phyloP scores from a whole-genome alignment of 1,140 invertebrate genomes.

The Drosophila nasuta region DNA sequence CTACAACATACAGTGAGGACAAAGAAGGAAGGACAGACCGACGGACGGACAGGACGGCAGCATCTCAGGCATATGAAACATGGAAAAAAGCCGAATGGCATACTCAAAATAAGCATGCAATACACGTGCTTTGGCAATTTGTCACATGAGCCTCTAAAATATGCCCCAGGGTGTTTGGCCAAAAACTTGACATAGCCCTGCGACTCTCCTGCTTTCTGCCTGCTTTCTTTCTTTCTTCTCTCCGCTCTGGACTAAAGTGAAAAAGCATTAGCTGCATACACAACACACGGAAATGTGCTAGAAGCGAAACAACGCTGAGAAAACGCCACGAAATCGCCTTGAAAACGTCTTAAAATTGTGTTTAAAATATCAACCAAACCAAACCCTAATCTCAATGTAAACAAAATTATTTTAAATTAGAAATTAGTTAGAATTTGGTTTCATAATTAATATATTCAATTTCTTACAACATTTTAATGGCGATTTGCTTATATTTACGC shows the following conservation, averaged over 20 bases:
- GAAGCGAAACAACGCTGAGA: neutral
- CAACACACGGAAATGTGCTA: conserved; percentile 13
- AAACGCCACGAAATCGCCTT: neutral
- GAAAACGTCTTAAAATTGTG: neutral
- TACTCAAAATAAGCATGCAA: conserved; percentile 72
- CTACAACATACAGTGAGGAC: conserved; percentile 25
- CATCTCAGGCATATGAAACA: conserved; percentile 33
- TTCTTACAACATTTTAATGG: neutral
- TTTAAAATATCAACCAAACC: neutral
- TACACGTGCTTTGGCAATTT: conserved; percentile 82
- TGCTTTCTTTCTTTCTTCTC: too few relatives aligned
- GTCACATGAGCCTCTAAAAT: conserved; percentile 84
- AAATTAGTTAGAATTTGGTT: too few relatives aligned
- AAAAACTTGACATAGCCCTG: conserved; percentile 44
- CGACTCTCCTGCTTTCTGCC: neutral
- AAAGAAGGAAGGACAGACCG: neutral
- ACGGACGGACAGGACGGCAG: neutral
- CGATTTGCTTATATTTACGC: neutral
- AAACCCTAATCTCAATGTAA: neutral
- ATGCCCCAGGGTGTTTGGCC: conserved; percentile 76
- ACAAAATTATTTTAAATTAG: neutral
- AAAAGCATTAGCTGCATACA: conserved; percentile 57
- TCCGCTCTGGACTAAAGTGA: conserved; percentile 31
- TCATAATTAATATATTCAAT: neutral
- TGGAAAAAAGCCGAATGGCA: conserved; percentile 32